Percentiles rank a stretch among this genome's conserved stretches.
Conservation (phyloP, 30 jellyfish, hydroid and myxozoan genomes). For the Cassiopea andromeda region DNA sequence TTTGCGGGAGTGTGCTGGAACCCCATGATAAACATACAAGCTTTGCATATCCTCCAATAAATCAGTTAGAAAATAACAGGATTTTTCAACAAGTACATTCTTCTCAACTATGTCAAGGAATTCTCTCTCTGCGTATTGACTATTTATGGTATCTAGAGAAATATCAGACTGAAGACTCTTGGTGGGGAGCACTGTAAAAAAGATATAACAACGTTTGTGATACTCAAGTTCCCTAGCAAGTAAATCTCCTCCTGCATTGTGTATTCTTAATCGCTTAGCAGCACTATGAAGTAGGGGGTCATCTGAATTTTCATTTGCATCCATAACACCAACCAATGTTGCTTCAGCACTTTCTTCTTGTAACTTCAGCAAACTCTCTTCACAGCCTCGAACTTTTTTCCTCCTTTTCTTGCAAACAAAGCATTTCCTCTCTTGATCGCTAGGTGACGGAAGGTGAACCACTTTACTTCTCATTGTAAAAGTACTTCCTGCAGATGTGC, state of each 20-base stretch:
- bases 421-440: constrained; percentile 54
- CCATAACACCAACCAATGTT: constrained; percentile 53
- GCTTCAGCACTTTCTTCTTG: constrained; percentile 60
- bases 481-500: constrained; percentile 55
- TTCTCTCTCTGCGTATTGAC: constrained; percentile 61
- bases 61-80: constrained; percentile 62
- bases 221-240: constrained; percentile 60
- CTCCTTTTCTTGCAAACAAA: constrained; percentile 19
- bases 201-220: constrained; percentile 43
- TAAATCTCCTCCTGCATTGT: constrained; percentile 49
- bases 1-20: constrained; percentile 61
- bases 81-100: constrained; percentile 48
- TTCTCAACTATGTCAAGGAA: constrained; percentile 56
- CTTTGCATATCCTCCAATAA: constrained; percentile 66
- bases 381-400: constrained; percentile 29
- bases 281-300: constrained; percentile 47
- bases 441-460: constrained; percentile 39
- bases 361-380: constrained; percentile 49
- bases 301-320: constrained; percentile 49
- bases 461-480: constrained; percentile 26
- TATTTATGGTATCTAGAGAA: constrained; percentile 50
- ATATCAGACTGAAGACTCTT: constrained; percentile 41
- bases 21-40: constrained; percentile 61
- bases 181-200: constrained; percentile 47
- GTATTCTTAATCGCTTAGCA: constrained; percentile 19